Conservation (phyloP, 2,888 invertebrate species). For the Hololepta plana region DNA sequence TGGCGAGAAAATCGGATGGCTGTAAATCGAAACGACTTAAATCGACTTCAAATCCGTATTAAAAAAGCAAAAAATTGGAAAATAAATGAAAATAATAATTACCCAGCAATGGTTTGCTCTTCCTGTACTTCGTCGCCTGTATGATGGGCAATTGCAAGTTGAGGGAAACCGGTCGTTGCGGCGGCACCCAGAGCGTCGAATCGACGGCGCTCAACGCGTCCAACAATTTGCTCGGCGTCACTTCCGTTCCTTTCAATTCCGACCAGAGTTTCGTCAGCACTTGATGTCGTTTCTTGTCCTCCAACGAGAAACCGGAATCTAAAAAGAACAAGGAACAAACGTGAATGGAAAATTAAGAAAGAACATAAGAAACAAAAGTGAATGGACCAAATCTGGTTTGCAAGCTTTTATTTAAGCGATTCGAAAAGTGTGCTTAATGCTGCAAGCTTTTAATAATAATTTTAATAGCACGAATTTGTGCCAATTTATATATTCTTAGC, state of each 20-base stretch:
- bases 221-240: slow-evolving; percentile 40
- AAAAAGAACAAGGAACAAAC: slow-evolving; percentile 5
- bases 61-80: slow-evolving; percentile 5
- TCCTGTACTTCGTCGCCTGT: slow-evolving; percentile 26
- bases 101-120: slow-evolving; percentile 28
- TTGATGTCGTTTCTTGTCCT: slow-evolving; percentile 44
- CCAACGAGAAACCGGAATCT: slow-evolving; percentile 37
- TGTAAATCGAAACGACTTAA: too few relatives aligned
- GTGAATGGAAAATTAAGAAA: too few relatives aligned
- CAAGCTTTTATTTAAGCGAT: too few relatives aligned
- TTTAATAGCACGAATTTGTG: too few relatives aligned
- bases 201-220: slow-evolving; percentile 46
- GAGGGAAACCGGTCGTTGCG: slow-evolving; percentile 48
- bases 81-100: slow-evolving; percentile 9
- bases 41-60: background rate
- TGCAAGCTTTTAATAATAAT: too few relatives aligned
- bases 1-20: too few relatives aligned
- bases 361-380: background rate
- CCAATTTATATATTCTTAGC: too few relatives aligned
- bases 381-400: too few relatives aligned
- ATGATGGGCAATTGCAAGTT: slow-evolving; percentile 48
- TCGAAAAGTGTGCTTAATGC: too few relatives aligned
- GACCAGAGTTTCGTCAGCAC: slow-evolving; percentile 45
- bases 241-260: slow-evolving; percentile 43
- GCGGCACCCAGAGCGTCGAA: slow-evolving; percentile 47